phyloP scores from a whole-genome alignment of 1,140 invertebrate genomes.

The Phocides pigmalion region DNA sequence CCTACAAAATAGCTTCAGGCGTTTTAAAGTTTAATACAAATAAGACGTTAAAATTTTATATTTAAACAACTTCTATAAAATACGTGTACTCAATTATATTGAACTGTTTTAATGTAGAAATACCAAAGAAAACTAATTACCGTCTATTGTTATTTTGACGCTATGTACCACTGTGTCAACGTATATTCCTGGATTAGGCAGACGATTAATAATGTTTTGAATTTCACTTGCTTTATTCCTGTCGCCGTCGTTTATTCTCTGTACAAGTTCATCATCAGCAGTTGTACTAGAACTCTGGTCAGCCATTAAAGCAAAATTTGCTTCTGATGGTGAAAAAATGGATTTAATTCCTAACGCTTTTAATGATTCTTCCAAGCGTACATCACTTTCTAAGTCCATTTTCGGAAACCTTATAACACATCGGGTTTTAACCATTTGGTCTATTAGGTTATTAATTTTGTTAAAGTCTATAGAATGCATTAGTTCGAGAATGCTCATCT shows the following conservation, averaged over 20 bases:
- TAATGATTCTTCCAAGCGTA: constrained; percentile 84
- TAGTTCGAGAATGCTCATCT: constrained; percentile 78
- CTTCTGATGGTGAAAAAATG: constrained; percentile 85
- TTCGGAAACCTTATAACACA: constrained; percentile 87
- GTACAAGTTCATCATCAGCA: constrained; percentile 51
- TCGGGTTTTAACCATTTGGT: constrained; percentile 70
- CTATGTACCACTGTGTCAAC: constrained; percentile 87
- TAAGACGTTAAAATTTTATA: too few relatives aligned
- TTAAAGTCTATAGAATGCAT: constrained; percentile 82
- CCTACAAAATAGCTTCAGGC: too few relatives aligned
- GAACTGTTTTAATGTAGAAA: too few relatives aligned
- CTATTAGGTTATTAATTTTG: constrained; percentile 83
- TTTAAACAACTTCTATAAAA: too few relatives aligned
- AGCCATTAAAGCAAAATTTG: constrained; percentile 87
- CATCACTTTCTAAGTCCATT: constrained; percentile 86
- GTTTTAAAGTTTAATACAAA: too few relatives aligned
- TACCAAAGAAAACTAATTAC: constrained; percentile 40
- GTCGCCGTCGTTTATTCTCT: constrained; percentile 45
- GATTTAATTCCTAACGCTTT: constrained; percentile 85
- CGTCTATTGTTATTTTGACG: constrained; percentile 84
- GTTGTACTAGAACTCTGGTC: constrained; percentile 49
- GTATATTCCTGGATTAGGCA: constrained; percentile 84
- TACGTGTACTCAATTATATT: too few relatives aligned
- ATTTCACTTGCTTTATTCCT: constrained; percentile 31
- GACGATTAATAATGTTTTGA: constrained; percentile 48